Evolutionary conservation across 2,888 invertebrate species (phyloP).

Genomic region (Heliconius sara): DNA sequence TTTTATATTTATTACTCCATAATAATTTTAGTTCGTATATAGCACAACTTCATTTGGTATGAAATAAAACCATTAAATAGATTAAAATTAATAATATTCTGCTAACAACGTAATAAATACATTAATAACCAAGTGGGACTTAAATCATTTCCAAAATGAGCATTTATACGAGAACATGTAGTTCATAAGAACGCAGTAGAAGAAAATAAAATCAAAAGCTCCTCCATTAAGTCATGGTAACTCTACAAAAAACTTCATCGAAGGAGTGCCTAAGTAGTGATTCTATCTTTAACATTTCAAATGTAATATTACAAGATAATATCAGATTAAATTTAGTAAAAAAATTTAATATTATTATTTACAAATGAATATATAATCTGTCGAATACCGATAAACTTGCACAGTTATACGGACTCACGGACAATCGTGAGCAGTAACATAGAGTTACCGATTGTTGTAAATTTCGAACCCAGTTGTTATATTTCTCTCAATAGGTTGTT

Average conservation of each 20-base stretch:
- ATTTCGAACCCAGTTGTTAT: conserved; percentile 24
- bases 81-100: no score
- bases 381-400: neutral
- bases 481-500: conserved; percentile 24
- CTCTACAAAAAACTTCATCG: neutral
- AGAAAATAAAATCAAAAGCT: neutral
- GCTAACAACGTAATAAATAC: no score
- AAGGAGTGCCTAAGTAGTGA: neutral
- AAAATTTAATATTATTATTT: neutral
- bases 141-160: no score
- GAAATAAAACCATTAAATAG: no score
- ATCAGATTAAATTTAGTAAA: neutral
- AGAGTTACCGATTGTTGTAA: conserved; percentile 16
- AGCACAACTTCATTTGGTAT: no score
- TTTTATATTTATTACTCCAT: no score
- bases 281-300: neutral
- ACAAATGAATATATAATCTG: neutral
- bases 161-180: neutral
- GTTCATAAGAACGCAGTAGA: neutral
- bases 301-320: neutral
- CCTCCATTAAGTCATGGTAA: neutral
- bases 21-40: no score
- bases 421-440: conserved; percentile 1
- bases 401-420: conserved; percentile 3
- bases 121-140: no score